Percentiles rank a stretch among this genome's conserved stretches.
Evolutionary conservation across 2,888 invertebrate species (phyloP).

Genomic region (Mythimna ferrago): DNA sequence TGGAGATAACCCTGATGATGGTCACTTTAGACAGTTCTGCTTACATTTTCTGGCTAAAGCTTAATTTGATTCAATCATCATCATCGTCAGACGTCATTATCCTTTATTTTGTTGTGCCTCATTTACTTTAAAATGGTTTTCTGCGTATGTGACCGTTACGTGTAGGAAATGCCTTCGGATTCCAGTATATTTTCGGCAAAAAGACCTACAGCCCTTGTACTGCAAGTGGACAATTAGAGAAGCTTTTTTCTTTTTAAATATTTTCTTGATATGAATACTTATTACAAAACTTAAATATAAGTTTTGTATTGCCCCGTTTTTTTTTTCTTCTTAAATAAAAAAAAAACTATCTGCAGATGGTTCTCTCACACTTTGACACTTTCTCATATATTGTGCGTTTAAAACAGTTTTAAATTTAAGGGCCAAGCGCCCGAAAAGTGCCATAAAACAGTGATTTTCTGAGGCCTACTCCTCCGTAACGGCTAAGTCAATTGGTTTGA

Average conservation of each 20-base stretch:
- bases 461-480: too few species aligned
- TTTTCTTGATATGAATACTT: too few species aligned
- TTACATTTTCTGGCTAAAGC: constrained; percentile 38
- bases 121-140: constrained; percentile 23
- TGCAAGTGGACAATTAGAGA: not conserved
- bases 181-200: not conserved
- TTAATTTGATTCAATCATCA: constrained; percentile 45
- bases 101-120: constrained; percentile 30
- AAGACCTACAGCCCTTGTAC: not conserved
- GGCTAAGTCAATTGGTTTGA: too few species aligned
- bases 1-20: constrained; percentile 45
- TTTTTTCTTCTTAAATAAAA: too few species aligned
- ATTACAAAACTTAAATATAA: too few species aligned
- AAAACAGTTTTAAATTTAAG: too few species aligned
- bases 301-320: too few species aligned
- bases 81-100: constrained; percentile 35
- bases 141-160: constrained; percentile 23
- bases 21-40: constrained; percentile 27
- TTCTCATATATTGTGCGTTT: too few species aligned
- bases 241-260: not conserved
- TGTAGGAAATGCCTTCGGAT: not conserved
- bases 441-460: too few species aligned
- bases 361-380: too few species aligned
- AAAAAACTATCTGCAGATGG: too few species aligned
- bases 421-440: too few species aligned